Base-by-base conservation (phyloP, 2,797 vertebrate genomes). In the Hozukius guyotensis region DNA sequence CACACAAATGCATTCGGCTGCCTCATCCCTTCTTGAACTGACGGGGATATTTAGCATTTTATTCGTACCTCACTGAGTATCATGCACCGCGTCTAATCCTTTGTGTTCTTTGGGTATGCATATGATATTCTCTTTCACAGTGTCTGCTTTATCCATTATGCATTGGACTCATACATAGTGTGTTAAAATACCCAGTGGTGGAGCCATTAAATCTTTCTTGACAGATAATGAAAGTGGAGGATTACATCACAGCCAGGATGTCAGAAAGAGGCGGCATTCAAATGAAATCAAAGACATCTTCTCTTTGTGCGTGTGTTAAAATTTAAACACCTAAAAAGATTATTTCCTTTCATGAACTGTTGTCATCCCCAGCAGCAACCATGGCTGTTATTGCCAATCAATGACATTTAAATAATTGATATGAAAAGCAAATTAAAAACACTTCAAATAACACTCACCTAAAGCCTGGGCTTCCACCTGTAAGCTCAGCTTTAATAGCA, bases 381-480 rank as follows among this genome's bases (percentile, higher is more conserved):
- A 25, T 3, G 64, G 25, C 36, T 77, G 9, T 53, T 55, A 68
- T 56, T 2, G 1, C 11, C 38, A 24, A 63, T 75, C 53, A 78
- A 32, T 70, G 34, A 42, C n/a, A 60, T 72, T 66, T 62, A 72
- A 77, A 71, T 62, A 75, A 72, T 8, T 72, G 14, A 78, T 24
- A 56, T 68, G 22, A 61, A 52, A 83, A 82, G 10, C 20, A 53
- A 80, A 62, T 76, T 4, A 52, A 84, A 46, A 84, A 42, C 24
- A 77, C 10, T 64, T 77, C 11, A 63, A 59, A 31, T 53, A 49
- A 29, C 65, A 94, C 95, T 96, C 83, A 96, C 96, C 95, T 68
- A 95, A 90, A 80, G 93, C 94, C 84, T 96, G 94, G 25, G 93
- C 94, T 71, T 93, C 85, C 68, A 92, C 94, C 0, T 86, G 76